Conservation (phyloP, 2,113 vertebrate species). For the Poecilia latipinna region DNA sequence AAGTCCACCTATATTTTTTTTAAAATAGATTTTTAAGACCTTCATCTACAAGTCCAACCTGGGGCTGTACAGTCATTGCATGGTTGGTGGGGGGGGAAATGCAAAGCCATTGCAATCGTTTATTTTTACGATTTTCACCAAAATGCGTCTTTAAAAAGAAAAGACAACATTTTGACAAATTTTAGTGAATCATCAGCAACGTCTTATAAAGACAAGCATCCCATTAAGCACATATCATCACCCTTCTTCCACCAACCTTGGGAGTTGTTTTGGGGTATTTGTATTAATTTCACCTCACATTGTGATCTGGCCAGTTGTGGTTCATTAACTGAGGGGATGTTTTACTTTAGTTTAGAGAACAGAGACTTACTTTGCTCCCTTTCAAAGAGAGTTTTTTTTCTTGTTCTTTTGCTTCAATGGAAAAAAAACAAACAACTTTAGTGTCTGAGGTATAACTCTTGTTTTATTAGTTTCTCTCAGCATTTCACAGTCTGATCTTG, state of each 20-base stretch:
- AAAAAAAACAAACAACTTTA: neutral
- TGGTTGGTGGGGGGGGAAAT: neutral
- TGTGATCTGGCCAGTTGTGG: too few relatives aligned
- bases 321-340: too few relatives aligned
- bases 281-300: neutral
- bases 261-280: neutral
- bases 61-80: neutral
- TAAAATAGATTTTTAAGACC: too few relatives aligned
- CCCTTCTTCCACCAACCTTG: neutral
- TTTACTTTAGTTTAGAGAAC: neutral
- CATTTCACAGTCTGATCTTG: too few relatives aligned
- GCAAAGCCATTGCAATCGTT: neutral
- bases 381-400: neutral
- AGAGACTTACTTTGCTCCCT: neutral
- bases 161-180: neutral
- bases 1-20: too few relatives aligned
- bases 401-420: neutral
- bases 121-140: neutral
- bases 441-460: neutral
- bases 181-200: neutral
- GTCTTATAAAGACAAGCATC: neutral
- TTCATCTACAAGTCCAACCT: neutral
- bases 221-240: neutral
- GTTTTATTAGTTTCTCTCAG: too few relatives aligned
- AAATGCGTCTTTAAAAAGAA: neutral